phyloP scores from a whole-genome alignment of 2,888 invertebrate genomes.

The Mayetiola destructor region DNA sequence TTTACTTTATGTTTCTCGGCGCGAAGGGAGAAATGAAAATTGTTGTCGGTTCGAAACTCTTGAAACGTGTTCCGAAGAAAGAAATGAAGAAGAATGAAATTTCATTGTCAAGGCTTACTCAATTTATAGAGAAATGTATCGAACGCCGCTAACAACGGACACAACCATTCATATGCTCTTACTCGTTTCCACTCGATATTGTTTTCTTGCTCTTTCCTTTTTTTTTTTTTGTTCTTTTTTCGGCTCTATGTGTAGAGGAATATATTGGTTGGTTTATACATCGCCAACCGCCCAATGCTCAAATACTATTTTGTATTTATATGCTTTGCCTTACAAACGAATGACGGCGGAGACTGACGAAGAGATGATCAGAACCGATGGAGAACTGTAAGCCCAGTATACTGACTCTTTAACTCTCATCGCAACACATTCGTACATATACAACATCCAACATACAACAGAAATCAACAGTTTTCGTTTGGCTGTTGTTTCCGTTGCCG shows the following conservation, averaged over 20 bases:
- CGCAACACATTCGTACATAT: too few relatives aligned
- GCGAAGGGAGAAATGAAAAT: slow-evolving; percentile 6
- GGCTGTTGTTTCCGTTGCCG: not conserved
- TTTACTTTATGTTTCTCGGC: not conserved
- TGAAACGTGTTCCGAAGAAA: slow-evolving; percentile 15
- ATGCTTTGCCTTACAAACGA: too few relatives aligned
- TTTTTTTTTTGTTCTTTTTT: not conserved
- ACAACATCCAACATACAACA: too few relatives aligned
- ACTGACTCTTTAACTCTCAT: too few relatives aligned
- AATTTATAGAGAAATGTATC: slow-evolving; percentile 36
- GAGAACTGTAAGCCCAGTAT: too few relatives aligned
- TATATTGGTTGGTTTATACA: too few relatives aligned
- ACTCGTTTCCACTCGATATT: not conserved
- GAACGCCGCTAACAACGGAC: not conserved
- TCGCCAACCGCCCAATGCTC: too few relatives aligned
- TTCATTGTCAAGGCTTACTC: slow-evolving; percentile 35
- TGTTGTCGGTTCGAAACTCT: not conserved
- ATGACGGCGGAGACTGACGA: too few relatives aligned
- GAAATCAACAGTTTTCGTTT: not conserved
- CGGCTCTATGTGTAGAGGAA: too few relatives aligned
- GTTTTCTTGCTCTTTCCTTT: not conserved
- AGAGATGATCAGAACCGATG: too few relatives aligned
- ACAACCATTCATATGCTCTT: not conserved
- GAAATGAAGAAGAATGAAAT: slow-evolving; percentile 32
- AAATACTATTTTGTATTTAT: too few relatives aligned